phyloP scores from a whole-genome alignment of 2,113 vertebrate species.

The Mesembrinibis cayennensis region DNA sequence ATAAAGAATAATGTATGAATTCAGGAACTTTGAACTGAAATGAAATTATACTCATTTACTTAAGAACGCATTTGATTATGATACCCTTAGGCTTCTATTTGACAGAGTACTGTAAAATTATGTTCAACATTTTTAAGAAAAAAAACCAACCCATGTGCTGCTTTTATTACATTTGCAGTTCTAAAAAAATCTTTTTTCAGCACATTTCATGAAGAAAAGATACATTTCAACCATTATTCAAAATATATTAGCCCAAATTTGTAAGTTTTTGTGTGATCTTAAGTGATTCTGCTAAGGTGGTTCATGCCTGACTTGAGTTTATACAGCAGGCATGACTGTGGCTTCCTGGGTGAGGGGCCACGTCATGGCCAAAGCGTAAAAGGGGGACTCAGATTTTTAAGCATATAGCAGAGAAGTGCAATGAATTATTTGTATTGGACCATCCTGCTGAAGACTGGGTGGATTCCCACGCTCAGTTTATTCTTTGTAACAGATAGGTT shows the following conservation, averaged over 20 bases:
- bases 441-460: background rate
- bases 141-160: fast-evolving
- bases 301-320: background rate
- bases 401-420: background rate
- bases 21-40: background rate
- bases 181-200: background rate
- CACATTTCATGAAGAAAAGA: background rate
- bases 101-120: background rate
- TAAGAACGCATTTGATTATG: background rate
- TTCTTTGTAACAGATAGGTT: background rate
- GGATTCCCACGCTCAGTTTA: background rate
- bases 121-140: background rate
- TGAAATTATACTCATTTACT: background rate
- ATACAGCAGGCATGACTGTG: background rate
- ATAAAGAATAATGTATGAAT: background rate
- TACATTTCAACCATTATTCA: background rate
- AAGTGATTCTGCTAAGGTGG: background rate
- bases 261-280: background rate
- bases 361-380: background rate
- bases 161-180: background rate
- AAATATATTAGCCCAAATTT: background rate
- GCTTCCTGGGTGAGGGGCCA: background rate
- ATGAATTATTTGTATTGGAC: background rate
- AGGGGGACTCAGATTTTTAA: background rate
- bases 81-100: background rate